Base-by-base conservation (phyloP, 64 coral and sea anemone genomes). In the Dendronephthya gigantea region DNA sequence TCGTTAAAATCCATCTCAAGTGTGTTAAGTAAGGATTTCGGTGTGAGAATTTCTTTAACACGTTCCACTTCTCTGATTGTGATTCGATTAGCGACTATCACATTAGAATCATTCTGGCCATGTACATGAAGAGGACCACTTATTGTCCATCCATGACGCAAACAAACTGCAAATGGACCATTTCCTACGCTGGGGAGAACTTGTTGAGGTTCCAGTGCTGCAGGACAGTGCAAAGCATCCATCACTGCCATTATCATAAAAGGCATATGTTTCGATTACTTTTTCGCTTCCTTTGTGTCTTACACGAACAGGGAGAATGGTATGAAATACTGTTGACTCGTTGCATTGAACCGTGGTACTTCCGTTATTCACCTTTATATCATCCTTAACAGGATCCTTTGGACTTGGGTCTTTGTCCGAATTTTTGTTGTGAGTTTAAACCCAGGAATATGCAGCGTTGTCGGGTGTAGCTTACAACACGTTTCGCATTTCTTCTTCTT, bases 91-190 rank as follows among this genome's bases (percentile, higher is more conserved):
- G 33, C 35, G 0, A 30, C 66, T n/a, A 86, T 38, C 32, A 45
- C 72, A 15, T 58, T 27, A 15, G 1, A 6, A 16, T 58, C 4
- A 27, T 35, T 19, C 36, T 9, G 15, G 50, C 22, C 34, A 23
- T 66, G 27, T 28, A 38, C 11, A 16, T 55, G 31, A 25, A 93
- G 37, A 25, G 86, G 92, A 11, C 84, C 88, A 43, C 81, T 90
- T 0, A 90, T n/a, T 11, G 92, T 90, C 92, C 92, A 93, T 9
- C 85, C 92, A 36, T 93, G 84, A 17, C 65, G 84, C 0, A 93
- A 56, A 22, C 81, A 82, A 32, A 90, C 55, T 0, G 91, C 87
- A 62, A 84, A 93, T 28, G 91, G 92, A 16, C 88, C 84, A 75
- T 84, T 79, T 9, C 88, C 47, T 56, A 15, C 41, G 17, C 85